These are phyloP conservation scores for Zoanthus sansibaricus DNA, from an alignment of 92 coral and sea anemone species.

Conservation along the genomic window DNA sequence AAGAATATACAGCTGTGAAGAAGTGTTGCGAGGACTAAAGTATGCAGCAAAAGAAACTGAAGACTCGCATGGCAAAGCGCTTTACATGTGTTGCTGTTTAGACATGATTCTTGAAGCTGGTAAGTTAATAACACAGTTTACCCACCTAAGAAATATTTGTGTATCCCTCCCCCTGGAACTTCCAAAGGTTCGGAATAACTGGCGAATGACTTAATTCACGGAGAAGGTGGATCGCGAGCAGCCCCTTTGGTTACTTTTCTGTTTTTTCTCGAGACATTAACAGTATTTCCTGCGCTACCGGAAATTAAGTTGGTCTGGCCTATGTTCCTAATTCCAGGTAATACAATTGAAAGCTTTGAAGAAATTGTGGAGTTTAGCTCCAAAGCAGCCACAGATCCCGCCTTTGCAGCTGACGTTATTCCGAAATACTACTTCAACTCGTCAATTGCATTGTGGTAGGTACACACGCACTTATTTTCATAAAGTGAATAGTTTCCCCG, in stretches of 20 bases:
- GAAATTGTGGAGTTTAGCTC: slow-evolving; percentile 76
- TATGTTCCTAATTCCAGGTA: slow-evolving; percentile 56
- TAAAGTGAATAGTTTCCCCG: too few relatives aligned
- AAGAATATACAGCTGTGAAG: slow-evolving; percentile 81
- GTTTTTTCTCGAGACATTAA: too few relatives aligned
- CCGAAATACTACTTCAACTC: slow-evolving; percentile 88
- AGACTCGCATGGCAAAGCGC: slow-evolving; percentile 87
- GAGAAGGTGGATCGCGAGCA: too few relatives aligned
- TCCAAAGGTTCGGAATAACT: too few relatives aligned
- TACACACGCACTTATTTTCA: not conserved
- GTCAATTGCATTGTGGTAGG: slow-evolving; percentile 90
- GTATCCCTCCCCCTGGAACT: too few relatives aligned
- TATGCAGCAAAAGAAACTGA: slow-evolving; percentile 78
- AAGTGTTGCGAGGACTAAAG: slow-evolving; percentile 84
- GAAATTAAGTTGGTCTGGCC: not conserved
- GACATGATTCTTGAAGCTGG: slow-evolving; percentile 94
- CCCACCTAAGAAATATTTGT: not conserved
- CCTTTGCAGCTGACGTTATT: slow-evolving; percentile 77
- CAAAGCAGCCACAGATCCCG: slow-evolving; percentile 79
- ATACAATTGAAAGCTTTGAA: slow-evolving; percentile 70
- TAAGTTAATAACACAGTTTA: slow-evolving; percentile 4
- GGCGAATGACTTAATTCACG: too few relatives aligned
- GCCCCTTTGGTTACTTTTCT: too few relatives aligned
- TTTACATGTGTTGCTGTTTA: slow-evolving; percentile 90
- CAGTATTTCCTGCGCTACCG: not conserved